Percentiles rank a stretch among this genome's conserved stretches.
These are phyloP conservation scores for Drosophila maculinotata DNA, from an alignment of 2,888 invertebrate genomes.

Conservation along the genomic window DNA sequence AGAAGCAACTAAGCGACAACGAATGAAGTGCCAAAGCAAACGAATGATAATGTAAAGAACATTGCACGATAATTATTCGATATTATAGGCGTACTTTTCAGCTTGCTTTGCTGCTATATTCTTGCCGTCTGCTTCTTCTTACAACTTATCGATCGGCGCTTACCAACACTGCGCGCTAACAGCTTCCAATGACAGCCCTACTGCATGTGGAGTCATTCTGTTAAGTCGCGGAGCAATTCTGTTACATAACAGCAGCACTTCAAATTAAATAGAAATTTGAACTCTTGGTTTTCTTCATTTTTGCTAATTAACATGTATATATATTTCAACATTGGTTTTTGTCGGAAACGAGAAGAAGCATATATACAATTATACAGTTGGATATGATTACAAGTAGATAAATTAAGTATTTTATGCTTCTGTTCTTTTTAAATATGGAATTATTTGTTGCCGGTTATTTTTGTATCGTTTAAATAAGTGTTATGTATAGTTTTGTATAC, in stretches of 20 bases:
- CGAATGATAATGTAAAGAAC: constrained; percentile 61
- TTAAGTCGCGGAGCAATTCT: constrained; percentile 2
- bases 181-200: constrained; percentile 4
- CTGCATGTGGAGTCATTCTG: constrained; percentile 11
- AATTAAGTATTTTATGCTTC: constrained; percentile 17
- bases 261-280: not conserved
- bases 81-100: constrained; percentile 56
- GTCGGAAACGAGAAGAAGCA: constrained; percentile 23
- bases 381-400: constrained; percentile 43
- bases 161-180: constrained; percentile 41
- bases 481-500: constrained; percentile 44
- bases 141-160: constrained; percentile 15
- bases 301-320: constrained; percentile 40
- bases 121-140: constrained; percentile 35
- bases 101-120: constrained; percentile 46
- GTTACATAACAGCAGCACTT: not conserved
- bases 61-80: constrained; percentile 64
- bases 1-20: constrained; percentile 59
- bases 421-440: constrained; percentile 40
- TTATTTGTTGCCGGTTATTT: constrained; percentile 29
- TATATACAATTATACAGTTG: constrained; percentile 32
- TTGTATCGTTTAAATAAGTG: constrained; percentile 33
- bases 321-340: constrained; percentile 34
- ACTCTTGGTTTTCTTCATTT: constrained; percentile 6
- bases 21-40: constrained; percentile 55